Percentiles rank a stretch among this genome's conserved stretches.
Conservation (phyloP, 2,888 invertebrate genomes). For the Caenorhabditis sp. region DNA sequence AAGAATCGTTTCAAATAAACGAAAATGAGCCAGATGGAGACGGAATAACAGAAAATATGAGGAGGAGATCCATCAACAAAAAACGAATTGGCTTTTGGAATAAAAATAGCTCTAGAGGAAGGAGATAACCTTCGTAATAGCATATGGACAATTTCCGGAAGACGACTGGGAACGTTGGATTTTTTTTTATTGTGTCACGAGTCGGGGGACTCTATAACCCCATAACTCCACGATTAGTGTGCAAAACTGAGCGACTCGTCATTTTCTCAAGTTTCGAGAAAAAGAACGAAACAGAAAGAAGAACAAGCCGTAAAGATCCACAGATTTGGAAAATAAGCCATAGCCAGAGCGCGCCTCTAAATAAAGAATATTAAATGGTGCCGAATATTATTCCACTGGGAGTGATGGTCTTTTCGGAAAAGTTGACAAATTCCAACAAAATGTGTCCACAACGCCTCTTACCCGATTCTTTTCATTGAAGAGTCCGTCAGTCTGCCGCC, state of each 20-base stretch:
- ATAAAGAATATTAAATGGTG: constrained; percentile 63
- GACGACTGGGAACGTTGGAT: not conserved
- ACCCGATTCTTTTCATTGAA: constrained; percentile 52
- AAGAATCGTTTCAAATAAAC: no score
- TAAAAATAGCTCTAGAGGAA: constrained; percentile 17
- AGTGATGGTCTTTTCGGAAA: constrained; percentile 45
- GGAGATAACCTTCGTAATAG: constrained; percentile 28
- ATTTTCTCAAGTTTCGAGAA: no score
- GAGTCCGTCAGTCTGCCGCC: constrained; percentile 37
- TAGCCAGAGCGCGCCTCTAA: constrained; percentile 46
- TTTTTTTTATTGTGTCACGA: not conserved
- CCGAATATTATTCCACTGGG: constrained; percentile 60
- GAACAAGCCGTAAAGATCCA: no score
- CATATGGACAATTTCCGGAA: constrained; percentile 44
- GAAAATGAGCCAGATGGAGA: constrained; percentile 33
- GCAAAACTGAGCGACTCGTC: no score
- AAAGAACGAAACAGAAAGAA: not conserved
- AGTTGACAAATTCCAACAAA: constrained; percentile 58
- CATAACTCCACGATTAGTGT: no score
- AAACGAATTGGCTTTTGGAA: constrained; percentile 24
- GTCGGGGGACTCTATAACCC: constrained; percentile 8
- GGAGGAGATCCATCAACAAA: constrained; percentile 26
- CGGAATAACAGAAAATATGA: not conserved
- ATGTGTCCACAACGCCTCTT: constrained; percentile 42
- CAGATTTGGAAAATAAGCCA: no score